Percentiles rank a stretch among this genome's conserved stretches.
Evolutionary conservation across 1,140 invertebrate species (phyloP).

Genomic region (Drosophila nigromelanica): DNA sequence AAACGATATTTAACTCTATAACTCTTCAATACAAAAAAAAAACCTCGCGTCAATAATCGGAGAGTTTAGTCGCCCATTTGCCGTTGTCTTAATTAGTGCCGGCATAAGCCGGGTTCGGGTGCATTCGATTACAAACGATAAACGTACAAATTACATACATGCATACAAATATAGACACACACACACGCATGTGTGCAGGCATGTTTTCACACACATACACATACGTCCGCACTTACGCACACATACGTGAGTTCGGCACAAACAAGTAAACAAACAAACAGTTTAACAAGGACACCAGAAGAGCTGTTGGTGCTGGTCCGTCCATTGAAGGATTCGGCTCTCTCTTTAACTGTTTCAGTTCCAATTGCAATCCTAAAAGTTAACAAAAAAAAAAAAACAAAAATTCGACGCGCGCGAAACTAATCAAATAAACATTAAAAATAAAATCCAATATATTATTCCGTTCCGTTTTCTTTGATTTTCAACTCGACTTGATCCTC

Average conservation of each 20-base stretch:
- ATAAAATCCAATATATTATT: slow-evolving; percentile 29
- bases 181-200: slow-evolving; percentile 6
- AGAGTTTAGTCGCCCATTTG: background rate
- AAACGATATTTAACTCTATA: slow-evolving; percentile 11
- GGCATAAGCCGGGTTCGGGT: slow-evolving; percentile 2
- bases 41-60: slow-evolving; percentile 3
- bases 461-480: slow-evolving; percentile 54
- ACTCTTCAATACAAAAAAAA: background rate
- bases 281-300: slow-evolving; percentile 1
- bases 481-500: slow-evolving; percentile 15
- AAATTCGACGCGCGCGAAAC: background rate
- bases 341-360: background rate
- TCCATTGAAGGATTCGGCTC: background rate
- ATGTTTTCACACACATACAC: background rate
- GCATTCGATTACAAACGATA: background rate
- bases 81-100: background rate
- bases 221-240: background rate
- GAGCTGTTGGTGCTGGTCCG: background rate
- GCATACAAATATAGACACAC: background rate
- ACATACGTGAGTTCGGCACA: background rate
- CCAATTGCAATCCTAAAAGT: background rate
- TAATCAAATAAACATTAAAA: slow-evolving; percentile 6
- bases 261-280: slow-evolving; percentile 13
- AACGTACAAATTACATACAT: background rate
- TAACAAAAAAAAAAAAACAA: background rate